A percentile compares a stretch with the other conserved stretches of the same genome.
These are phyloP conservation scores for Phymorhynchus buccinoides DNA, from an alignment of 1,140 invertebrate species.

Conservation along the genomic window DNA sequence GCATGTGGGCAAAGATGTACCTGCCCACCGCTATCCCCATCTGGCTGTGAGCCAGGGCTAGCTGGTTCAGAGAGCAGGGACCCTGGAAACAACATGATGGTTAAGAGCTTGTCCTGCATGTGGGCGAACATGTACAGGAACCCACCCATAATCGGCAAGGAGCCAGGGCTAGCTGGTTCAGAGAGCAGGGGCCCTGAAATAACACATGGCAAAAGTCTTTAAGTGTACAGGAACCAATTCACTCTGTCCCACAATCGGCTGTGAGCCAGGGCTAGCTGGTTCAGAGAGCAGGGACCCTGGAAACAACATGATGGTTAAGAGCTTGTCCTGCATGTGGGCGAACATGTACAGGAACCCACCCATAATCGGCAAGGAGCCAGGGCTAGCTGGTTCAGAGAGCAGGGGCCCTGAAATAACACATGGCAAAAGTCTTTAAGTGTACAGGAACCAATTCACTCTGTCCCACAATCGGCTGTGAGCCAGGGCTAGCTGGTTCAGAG, in stretches of 20 bases:
- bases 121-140: conserved; percentile 99
- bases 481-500: conserved; percentile 98
- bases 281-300: conserved; percentile 94
- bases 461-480: conserved; percentile 98
- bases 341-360: conserved; percentile 99
- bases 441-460: too few relatives aligned
- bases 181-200: conserved; percentile 90
- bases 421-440: too few relatives aligned
- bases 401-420: too few relatives aligned
- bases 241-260: conserved; percentile 96
- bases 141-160: conserved; percentile 98
- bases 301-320: conserved; percentile 75
- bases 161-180: conserved; percentile 98
- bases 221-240: too few relatives aligned
- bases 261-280: conserved; percentile 98
- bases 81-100: too few relatives aligned
- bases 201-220: too few relatives aligned
- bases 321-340: conserved; percentile 99
- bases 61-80: conserved; percentile 98
- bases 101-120: conserved; percentile 99
- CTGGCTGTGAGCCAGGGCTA: conserved; percentile 94
- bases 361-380: conserved; percentile 95
- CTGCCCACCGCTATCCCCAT: conserved; percentile 99
- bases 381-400: conserved; percentile 99
- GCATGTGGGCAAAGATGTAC: conserved; percentile 99